Percentiles rank a stretch among this genome's conserved stretches.
These are phyloP conservation scores for Grammomys dolichurus DNA, from an alignment of 2,113 vertebrate species.

Conservation along the genomic window DNA sequence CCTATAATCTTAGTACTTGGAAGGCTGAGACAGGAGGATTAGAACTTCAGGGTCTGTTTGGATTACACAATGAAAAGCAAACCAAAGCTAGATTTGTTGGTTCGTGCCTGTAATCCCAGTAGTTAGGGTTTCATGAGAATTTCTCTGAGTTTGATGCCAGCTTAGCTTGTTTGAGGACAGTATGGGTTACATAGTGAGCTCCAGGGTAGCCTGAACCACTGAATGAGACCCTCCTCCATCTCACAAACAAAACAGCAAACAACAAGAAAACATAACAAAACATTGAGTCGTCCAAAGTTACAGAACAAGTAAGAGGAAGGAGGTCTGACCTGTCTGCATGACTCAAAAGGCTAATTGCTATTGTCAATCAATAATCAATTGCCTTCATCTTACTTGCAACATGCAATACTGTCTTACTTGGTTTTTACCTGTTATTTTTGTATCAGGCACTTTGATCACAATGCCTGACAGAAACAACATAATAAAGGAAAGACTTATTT, in stretches of 20 bases:
- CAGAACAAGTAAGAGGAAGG: background rate
- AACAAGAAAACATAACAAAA: background rate
- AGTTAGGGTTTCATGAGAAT: background rate
- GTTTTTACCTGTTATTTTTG: background rate
- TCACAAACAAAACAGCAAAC: background rate
- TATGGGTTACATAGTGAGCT: background rate
- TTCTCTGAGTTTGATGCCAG: background rate
- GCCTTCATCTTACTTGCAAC: background rate
- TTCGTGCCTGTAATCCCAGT: background rate
- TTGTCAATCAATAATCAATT: background rate
- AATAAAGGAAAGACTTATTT: background rate
- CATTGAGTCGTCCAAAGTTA: background rate
- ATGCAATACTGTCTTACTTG: background rate
- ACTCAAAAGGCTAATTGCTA: constrained; percentile 23
- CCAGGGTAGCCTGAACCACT: background rate
- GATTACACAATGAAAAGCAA: background rate
- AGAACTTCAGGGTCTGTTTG: background rate
- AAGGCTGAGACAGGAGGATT: background rate
- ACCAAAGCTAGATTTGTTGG: background rate
- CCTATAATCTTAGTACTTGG: background rate
- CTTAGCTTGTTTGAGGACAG: background rate
- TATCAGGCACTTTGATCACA: background rate
- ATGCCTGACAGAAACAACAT: background rate
- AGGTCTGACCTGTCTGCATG: background rate
- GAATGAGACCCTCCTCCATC: background rate